A percentile compares a stretch with the other conserved stretches of the same genome.
These are phyloP conservation scores for Remorina albescens DNA, from an alignment of 2,797 vertebrate species.

Conservation along the genomic window DNA sequence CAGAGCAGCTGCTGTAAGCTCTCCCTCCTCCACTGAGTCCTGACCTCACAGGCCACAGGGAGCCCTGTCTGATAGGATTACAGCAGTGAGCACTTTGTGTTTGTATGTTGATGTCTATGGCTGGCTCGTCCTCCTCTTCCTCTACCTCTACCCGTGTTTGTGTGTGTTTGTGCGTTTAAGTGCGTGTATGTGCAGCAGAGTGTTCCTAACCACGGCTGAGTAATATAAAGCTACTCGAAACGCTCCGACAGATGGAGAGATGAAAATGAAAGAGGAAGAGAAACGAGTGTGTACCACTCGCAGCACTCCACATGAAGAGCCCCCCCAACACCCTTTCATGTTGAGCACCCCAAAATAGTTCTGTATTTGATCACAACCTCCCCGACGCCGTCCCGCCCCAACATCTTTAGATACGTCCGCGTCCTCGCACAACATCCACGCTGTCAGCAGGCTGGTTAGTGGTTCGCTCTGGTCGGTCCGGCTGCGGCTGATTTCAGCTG, in stretches of 20 bases:
- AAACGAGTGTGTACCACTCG: slow-evolving; percentile 61
- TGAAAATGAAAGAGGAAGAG: slow-evolving; percentile 57
- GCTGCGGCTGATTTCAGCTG: slow-evolving; percentile 22
- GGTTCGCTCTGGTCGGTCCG: slow-evolving; percentile 34
- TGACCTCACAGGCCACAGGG: slow-evolving; percentile 53
- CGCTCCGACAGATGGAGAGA: slow-evolving; percentile 57
- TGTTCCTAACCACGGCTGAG: slow-evolving; percentile 35
- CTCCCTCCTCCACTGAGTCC: slow-evolving; percentile 16
- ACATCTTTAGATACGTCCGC: slow-evolving; percentile 42
- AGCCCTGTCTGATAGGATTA: slow-evolving; percentile 70
- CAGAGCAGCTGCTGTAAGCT: slow-evolving; percentile 5
- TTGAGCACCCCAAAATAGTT: slow-evolving; percentile 59
- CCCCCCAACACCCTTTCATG: slow-evolving; percentile 51
- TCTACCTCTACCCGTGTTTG: neutral
- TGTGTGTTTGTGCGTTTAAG: slow-evolving; percentile 14
- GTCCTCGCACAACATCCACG: slow-evolving; percentile 44
- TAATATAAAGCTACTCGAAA: slow-evolving; percentile 66
- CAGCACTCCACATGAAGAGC: slow-evolving; percentile 65
- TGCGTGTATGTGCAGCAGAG: slow-evolving; percentile 10
- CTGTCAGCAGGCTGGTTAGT: slow-evolving; percentile 31
- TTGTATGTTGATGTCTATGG: slow-evolving; percentile 44
- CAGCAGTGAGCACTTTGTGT: slow-evolving; percentile 58
- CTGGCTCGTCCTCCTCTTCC: slow-evolving; percentile 14
- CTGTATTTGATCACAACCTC: slow-evolving; percentile 50
- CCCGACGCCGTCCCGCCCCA: slow-evolving; percentile 15